phyloP scores from a whole-genome alignment of 2,888 invertebrate species.

The Acleris cristana region DNA sequence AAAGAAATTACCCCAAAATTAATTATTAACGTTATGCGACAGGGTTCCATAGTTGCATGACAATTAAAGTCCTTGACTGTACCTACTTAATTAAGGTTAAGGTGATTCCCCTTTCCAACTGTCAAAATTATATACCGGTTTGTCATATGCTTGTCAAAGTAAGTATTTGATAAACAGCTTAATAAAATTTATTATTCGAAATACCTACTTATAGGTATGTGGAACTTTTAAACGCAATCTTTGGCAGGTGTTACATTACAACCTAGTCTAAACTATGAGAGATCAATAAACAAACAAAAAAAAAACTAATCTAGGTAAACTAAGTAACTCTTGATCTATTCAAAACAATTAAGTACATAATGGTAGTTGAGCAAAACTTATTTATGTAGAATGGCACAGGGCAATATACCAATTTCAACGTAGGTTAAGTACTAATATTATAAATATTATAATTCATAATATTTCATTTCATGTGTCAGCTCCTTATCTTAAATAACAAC shows the following conservation, averaged over 20 bases:
- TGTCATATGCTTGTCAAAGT: not conserved
- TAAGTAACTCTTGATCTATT: conserved; percentile 20
- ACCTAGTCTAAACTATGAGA: conserved; percentile 68
- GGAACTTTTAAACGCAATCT: conserved; percentile 62
- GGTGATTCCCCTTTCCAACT: no score
- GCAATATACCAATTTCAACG: not conserved
- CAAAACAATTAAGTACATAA: not conserved
- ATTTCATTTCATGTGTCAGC: no score
- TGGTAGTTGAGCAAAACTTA: conserved; percentile 38
- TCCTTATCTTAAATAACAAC: no score
- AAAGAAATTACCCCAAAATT: no score
- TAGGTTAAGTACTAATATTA: not conserved
- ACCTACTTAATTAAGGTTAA: no score
- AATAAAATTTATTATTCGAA: conserved; percentile 11
- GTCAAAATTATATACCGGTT: not conserved
- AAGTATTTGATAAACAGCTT: conserved; percentile 7
- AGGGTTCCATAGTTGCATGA: no score
- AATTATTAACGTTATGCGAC: no score
- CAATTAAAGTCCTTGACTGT: no score
- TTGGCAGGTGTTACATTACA: conserved; percentile 60
- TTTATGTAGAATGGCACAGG: conserved; percentile 35
- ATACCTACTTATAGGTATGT: conserved; percentile 33
- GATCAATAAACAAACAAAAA: conserved; percentile 59
- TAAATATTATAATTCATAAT: no score
- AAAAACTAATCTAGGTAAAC: conserved; percentile 29